Conservation (phyloP, 1,140 invertebrate species). For the Drosophila seguyi region DNA sequence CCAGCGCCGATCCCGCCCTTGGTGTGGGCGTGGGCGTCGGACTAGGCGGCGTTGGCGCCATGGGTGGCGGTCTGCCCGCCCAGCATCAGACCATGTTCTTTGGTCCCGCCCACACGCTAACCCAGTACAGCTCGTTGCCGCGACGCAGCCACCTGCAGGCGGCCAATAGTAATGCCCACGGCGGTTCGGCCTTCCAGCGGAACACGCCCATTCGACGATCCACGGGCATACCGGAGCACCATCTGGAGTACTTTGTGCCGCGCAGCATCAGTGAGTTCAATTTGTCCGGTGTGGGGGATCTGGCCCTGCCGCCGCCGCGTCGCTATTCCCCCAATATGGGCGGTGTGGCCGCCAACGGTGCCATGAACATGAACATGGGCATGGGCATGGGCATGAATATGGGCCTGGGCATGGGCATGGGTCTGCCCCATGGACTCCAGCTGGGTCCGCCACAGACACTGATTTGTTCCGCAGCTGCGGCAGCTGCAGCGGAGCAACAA, state of each 20-base stretch:
- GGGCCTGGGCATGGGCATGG: conserved; percentile 55
- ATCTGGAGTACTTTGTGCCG: conserved; percentile 93
- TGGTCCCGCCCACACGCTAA: conserved; percentile 72
- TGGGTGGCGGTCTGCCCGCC: conserved; percentile 36
- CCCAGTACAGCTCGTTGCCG: conserved; percentile 82
- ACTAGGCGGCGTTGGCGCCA: neutral
- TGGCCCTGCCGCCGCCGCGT: conserved; percentile 86
- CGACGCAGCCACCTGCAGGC: conserved; percentile 68
- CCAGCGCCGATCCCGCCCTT: conserved; percentile 58
- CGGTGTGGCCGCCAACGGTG: conserved; percentile 34
- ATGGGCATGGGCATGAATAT: conserved; percentile 47
- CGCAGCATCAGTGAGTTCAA: conserved; percentile 93
- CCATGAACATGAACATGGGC: conserved; percentile 45
- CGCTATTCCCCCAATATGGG: conserved; percentile 77
- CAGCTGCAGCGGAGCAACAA: conserved; percentile 70
- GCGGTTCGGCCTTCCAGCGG: conserved; percentile 86
- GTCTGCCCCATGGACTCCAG: conserved; percentile 74
- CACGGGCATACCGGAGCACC: conserved; percentile 87
- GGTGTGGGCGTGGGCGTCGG: conserved; percentile 8
- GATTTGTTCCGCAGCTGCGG: conserved; percentile 65
- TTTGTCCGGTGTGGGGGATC: conserved; percentile 87
- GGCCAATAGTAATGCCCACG: conserved; percentile 3
- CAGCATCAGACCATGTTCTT: conserved; percentile 85
- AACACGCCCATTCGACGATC: conserved; percentile 88
- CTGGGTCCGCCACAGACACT: conserved; percentile 76